Evolutionary conservation across 2,888 invertebrate species (phyloP), one percentile per base, ranked within the genome.

Genomic region (Drosophila rellima): DNA sequence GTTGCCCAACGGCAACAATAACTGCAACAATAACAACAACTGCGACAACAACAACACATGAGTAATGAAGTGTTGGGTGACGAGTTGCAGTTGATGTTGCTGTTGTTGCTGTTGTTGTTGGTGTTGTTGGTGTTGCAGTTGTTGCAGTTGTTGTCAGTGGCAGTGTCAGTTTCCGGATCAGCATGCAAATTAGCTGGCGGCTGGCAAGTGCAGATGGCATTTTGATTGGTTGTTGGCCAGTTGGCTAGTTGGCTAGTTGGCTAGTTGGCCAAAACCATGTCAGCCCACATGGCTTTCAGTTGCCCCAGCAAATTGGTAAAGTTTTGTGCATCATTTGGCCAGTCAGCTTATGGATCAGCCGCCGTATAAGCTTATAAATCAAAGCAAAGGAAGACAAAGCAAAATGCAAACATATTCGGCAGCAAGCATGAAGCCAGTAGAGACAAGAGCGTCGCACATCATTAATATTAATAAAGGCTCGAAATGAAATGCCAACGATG

Each of bases 381-480:
- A 62, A 64, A 55, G 35, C 42, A 33, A 23, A 13, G 20, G 42
- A 44, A 64, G 20, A 20, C 17, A 13, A 66, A 54, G 35, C 13
- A 13, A 66, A 54, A 29, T 67, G 68, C 66, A 56, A 56, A 68
- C 59, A 74, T 68, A 86, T 56, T 35, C 81, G 63, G 51, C 69
- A 74, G 63, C 44, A 60, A 62, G 68, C 71, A 69, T 54, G 50
- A 23, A 56, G 42, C 45, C 45, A 47, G 50, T 42, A 44, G 52
- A 50, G 31, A 59, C 47, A 64, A 73, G 35, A 70, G 74, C 78
- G 56, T 65, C 70, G 74, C 75, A 74, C 72, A 83, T 81, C 85
- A 85, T 85, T 86, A 88, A 86, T 88, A 88, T 86, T 85, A 83
- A 85, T 88, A 81, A 85, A 85, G 73, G 54, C 77, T 79, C 68